Base-by-base conservation (phyloP, 1,140 invertebrate genomes). In the Drosophila bocqueti region DNA sequence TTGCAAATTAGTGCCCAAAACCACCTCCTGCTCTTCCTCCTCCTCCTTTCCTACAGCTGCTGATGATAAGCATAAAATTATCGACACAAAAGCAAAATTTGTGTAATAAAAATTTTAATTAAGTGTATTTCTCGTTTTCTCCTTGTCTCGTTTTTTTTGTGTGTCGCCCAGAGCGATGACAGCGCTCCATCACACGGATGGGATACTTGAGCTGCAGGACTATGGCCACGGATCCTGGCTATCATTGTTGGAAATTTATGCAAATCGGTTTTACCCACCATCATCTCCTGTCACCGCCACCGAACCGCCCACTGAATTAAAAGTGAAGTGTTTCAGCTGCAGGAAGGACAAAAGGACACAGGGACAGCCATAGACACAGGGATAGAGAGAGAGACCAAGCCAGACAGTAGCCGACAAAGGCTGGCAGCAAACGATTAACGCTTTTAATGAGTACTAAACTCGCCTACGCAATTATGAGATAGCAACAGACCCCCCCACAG, bases 41-140 rank as follows among this genome's bases (percentile, higher is more conserved):
- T 55, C 24, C 24, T 24, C 24, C 24, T 24, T 24, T 24, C 24
- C 24, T 24, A n/a, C 24, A 24, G n/a, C n/a, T n/a, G n/a, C n/a
- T 24, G 24, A 89, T 90, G 85, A 89, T 89, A 90, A 89, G 84
- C 81, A 90, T 81, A 89, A 89, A 84, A 89, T 89, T 90, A 89
- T 89, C 81, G 84, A 85, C 85, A 89, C 84, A 76, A 89, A 84
- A 76, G 80, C 79, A 59, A 82, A 81, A 83, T 87, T 78, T 75
- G 63, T 76, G 84, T 81, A 89, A 81, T 84, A 90, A 90, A 90
- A 69, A 68, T 60, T 64, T 71, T 57, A 60, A 68, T 60, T 76
- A 68, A 74, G 46, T 75, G 50, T 63, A 54, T 75, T 45, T 58
- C 47, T 59, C 18, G 50, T n/a, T 40, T 40, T 57, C 54, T 49